Conservation (phyloP, 2,888 invertebrate species). For the Cancer borealis region DNA sequence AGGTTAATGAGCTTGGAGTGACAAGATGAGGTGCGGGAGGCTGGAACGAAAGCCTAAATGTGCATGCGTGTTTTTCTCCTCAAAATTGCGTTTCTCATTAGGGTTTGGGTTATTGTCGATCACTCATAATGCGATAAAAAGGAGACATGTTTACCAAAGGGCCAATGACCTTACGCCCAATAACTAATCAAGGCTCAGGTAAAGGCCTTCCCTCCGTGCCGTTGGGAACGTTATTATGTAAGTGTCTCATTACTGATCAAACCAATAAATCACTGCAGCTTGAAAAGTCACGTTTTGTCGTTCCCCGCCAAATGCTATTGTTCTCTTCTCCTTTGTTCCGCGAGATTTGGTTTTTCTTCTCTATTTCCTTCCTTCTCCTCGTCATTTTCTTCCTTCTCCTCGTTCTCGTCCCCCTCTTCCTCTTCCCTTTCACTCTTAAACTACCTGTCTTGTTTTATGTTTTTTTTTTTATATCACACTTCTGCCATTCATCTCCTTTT, state of each 20-base stretch:
- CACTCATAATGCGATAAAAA: background rate
- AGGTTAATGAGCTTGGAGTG: slow-evolving; percentile 37
- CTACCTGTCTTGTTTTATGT: background rate
- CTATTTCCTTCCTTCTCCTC: background rate
- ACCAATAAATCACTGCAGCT: slow-evolving; percentile 16
- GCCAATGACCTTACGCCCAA: background rate
- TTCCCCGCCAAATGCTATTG: background rate
- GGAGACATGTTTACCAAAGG: background rate
- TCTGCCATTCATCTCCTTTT: background rate
- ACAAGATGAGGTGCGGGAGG: background rate
- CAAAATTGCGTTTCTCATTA: background rate
- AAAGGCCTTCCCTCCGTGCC: background rate
- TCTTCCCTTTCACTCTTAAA: background rate
- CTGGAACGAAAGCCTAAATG: background rate
- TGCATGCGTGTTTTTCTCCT: background rate
- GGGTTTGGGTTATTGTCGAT: background rate
- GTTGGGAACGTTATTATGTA: background rate
- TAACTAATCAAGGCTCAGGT: background rate
- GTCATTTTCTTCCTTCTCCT: background rate
- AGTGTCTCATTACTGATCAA: slow-evolving; percentile 2
- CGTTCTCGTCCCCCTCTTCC: background rate
- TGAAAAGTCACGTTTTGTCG: slow-evolving; percentile 14
- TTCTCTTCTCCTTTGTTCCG: background rate
- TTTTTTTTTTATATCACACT: background rate
- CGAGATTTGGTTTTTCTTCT: background rate